phyloP scores from a whole-genome alignment of 2,888 invertebrate species.

The Napeogenes inachia region DNA sequence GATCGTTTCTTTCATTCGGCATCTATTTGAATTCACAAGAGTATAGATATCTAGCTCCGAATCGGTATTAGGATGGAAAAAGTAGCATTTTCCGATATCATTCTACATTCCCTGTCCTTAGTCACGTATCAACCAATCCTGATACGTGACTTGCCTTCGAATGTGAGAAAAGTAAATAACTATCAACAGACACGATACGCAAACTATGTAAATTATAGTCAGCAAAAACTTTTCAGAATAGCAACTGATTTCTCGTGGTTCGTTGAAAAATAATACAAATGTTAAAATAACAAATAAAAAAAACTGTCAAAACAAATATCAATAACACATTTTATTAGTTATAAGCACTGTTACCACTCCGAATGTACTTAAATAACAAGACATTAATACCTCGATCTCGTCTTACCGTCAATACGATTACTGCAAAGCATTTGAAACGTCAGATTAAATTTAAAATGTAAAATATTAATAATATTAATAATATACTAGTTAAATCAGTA shows the following conservation, averaged over 20 bases:
- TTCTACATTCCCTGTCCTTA: slow-evolving; percentile 33
- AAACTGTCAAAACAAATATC: too few species aligned
- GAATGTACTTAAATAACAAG: too few species aligned
- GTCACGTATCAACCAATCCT: slow-evolving; percentile 41
- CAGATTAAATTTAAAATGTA: too few species aligned
- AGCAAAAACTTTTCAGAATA: slow-evolving; percentile 14
- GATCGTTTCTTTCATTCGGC: slow-evolving; percentile 24
- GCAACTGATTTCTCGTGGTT: slow-evolving; percentile 17
- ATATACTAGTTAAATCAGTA: too few species aligned
- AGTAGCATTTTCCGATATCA: slow-evolving; percentile 32
- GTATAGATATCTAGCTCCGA: slow-evolving; percentile 30
- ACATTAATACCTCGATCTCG: too few species aligned
- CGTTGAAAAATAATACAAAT: background rate
- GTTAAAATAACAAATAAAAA: background rate
- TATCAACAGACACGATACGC: slow-evolving; percentile 44
- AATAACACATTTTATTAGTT: background rate
- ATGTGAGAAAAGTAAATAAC: slow-evolving; percentile 43
- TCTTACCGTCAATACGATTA: too few species aligned
- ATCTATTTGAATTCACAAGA: slow-evolving; percentile 32
- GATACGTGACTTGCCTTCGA: slow-evolving; percentile 38
- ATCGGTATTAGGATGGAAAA: slow-evolving; percentile 31
- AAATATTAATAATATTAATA: too few species aligned
- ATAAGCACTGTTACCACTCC: background rate
- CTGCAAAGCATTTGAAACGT: too few species aligned
- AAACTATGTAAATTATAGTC: slow-evolving; percentile 34